Percentiles rank a stretch among this genome's conserved stretches.
phyloP scores from a whole-genome alignment of 1,140 invertebrate genomes.

The Drosophila sechellia region DNA sequence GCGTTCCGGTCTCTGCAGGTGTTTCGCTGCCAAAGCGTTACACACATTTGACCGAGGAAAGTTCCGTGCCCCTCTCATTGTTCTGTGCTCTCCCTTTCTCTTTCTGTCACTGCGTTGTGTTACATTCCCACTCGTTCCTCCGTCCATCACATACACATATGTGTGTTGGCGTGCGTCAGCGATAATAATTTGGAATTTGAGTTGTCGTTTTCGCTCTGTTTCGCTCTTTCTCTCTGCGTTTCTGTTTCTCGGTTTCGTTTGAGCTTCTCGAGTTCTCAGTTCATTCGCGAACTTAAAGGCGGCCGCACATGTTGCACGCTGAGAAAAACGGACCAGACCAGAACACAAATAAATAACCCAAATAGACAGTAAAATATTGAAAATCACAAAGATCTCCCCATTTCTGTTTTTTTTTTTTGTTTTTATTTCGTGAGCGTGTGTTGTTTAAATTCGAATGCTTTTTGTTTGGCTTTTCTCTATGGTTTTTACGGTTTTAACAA shows the following conservation, averaged over 20 bases:
- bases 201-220: constrained; percentile 5
- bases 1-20: not conserved
- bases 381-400: constrained; percentile 29
- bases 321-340: constrained; percentile 2
- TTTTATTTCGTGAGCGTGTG: constrained; percentile 27
- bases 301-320: constrained; percentile 55
- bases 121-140: constrained; percentile 32
- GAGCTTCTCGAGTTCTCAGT: constrained; percentile 36
- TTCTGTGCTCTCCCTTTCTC: constrained; percentile 4
- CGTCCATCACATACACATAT: not conserved
- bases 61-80: constrained; percentile 3
- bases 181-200: constrained; percentile 57
- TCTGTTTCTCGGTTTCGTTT: constrained; percentile 29
- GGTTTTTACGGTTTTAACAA: constrained; percentile 30
- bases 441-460: constrained; percentile 19
- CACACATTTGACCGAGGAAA: constrained; percentile 11
- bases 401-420: constrained; percentile 31
- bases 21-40: constrained; percentile 35
- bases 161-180: constrained; percentile 35
- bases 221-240: constrained; percentile 14
- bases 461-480: constrained; percentile 41
- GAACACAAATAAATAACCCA: not conserved
- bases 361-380: constrained; percentile 25
- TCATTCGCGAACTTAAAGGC: constrained; percentile 70
- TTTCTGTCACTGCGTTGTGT: constrained; percentile 15